Evolutionary conservation across 2,888 invertebrate species (phyloP).

Genomic region (Melipona beecheii): DNA sequence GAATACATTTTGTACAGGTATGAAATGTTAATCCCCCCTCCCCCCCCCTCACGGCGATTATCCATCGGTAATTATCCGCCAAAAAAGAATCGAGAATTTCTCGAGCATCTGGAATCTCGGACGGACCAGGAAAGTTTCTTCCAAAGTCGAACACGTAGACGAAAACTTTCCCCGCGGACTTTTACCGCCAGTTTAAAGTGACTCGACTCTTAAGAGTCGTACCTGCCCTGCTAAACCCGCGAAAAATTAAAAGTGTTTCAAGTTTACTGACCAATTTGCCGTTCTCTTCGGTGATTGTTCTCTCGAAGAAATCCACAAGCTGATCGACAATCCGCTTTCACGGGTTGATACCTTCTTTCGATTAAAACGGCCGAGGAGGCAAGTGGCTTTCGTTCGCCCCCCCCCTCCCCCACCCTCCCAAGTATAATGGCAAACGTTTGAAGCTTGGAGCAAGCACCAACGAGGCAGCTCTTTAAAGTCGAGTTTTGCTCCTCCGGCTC

Average conservation of each 20-base stretch:
- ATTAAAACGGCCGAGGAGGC: neutral
- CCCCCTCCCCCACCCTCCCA: neutral
- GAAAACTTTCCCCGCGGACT: conserved; percentile 16
- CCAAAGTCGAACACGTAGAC: neutral
- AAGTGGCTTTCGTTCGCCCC: neutral
- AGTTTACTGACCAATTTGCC: neutral
- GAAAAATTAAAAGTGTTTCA: neutral
- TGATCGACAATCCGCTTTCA: neutral
- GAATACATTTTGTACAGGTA: too few species aligned
- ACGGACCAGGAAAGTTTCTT: neutral
- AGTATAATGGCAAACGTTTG: conserved; percentile 20
- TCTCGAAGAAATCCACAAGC: neutral
- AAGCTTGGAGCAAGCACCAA: neutral
- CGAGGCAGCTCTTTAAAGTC: neutral
- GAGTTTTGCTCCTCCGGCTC: neutral
- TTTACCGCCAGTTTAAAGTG: neutral
- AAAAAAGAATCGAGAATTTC: neutral
- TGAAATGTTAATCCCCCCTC: too few species aligned
- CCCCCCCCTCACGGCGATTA: neutral
- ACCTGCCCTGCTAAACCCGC: neutral
- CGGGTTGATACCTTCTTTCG: neutral
- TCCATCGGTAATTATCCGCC: neutral
- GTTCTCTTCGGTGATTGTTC: neutral
- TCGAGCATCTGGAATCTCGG: neutral
- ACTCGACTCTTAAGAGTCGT: conserved; percentile 6